Conservation (phyloP, 2,113 vertebrate species). For the Colius striatus region DNA sequence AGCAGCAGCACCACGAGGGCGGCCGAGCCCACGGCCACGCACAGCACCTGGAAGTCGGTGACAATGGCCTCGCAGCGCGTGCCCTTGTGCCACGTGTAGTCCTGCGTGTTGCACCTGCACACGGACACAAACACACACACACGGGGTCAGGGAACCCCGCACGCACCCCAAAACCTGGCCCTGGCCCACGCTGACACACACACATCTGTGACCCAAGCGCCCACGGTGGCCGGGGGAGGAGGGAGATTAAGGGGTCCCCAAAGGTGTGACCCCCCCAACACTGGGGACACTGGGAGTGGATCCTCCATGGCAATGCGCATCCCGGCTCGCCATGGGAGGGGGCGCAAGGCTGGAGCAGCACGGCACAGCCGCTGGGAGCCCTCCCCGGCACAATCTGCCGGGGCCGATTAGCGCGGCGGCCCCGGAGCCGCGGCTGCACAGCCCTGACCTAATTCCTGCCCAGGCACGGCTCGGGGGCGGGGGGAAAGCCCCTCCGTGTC, state of each 20-base stretch:
- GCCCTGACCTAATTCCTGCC: conserved; percentile 66
- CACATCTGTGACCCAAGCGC: background rate
- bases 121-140: background rate
- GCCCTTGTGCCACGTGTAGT: conserved; percentile 99
- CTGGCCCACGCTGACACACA: too few relatives aligned
- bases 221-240: too few relatives aligned
- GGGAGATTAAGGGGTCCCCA: background rate
- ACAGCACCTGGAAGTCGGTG: conserved; percentile 99
- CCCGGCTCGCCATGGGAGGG: background rate
- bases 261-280: background rate
- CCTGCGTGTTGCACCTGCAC: conserved; percentile 93
- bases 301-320: background rate
- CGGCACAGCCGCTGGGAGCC: background rate
- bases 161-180: too few relatives aligned
- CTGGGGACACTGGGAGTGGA: rapidly evolving
- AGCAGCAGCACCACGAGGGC: conserved; percentile 92
- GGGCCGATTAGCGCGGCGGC: conserved; percentile 1
- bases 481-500: background rate
- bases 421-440: background rate
- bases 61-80: conserved; percentile 93
- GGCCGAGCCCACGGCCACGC: conserved; percentile 90
- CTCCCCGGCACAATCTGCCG: background rate
- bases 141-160: background rate
- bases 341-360: background rate
- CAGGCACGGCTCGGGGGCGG: background rate